phyloP scores from a whole-genome alignment of 2,797 vertebrate species.

The Gallinago solitaria region DNA sequence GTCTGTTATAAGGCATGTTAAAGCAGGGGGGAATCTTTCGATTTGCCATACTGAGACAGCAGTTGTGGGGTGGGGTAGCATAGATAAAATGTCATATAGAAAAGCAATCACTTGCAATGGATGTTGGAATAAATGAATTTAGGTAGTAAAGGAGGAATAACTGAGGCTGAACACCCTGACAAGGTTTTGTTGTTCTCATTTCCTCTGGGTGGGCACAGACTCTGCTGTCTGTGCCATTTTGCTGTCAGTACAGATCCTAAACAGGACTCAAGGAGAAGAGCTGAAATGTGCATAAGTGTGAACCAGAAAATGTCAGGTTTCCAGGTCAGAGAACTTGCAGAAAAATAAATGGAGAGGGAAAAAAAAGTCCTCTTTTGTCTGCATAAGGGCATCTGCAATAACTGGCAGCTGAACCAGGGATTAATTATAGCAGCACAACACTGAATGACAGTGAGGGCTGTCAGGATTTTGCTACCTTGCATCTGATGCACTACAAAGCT shows the following conservation, averaged over 20 bases:
- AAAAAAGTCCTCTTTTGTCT: background rate
- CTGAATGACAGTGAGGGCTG: background rate
- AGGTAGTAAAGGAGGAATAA: background rate
- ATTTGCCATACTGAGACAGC: background rate
- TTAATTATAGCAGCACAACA: constrained; percentile 17
- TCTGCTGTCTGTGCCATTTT: background rate
- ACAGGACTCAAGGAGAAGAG: background rate
- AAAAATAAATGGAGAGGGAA: background rate
- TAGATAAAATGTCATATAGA: background rate
- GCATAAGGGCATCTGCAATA: constrained; percentile 32
- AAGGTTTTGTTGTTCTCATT: background rate
- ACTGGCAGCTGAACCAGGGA: background rate
- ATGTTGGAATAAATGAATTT: background rate
- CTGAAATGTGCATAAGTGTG: background rate
- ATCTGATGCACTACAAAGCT: background rate
- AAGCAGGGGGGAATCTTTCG: background rate
- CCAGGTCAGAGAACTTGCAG: constrained; percentile 16
- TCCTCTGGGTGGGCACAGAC: background rate
- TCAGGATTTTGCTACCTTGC: background rate
- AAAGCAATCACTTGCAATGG: background rate
- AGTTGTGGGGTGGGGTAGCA: background rate
- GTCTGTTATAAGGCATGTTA: background rate
- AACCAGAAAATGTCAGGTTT: constrained; percentile 52
- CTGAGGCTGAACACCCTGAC: background rate
- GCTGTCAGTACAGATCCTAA: background rate